Percentiles rank a stretch among this genome's conserved stretches.
Conservation (phyloP, 2,797 vertebrate species). For the Ambastaia sidthimunki region DNA sequence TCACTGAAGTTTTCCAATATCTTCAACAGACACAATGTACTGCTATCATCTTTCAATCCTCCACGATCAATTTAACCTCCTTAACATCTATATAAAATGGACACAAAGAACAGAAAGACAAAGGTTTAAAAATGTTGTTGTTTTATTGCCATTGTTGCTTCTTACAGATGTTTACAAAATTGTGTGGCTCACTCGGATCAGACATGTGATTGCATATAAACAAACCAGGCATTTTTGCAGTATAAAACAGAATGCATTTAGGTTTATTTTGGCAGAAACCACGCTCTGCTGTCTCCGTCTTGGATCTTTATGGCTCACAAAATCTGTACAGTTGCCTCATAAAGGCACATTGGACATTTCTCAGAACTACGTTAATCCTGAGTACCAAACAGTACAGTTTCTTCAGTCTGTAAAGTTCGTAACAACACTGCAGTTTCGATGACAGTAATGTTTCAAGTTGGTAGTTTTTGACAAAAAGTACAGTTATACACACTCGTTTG, state of each 20-base stretch:
- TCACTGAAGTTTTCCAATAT: slow-evolving; percentile 58
- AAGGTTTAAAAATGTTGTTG: slow-evolving; percentile 83
- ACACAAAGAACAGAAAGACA: slow-evolving; percentile 38
- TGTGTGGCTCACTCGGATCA: slow-evolving; percentile 66
- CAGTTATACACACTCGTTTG: slow-evolving; percentile 69
- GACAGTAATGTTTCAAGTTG: slow-evolving; percentile 80
- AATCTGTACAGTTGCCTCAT: slow-evolving; percentile 66
- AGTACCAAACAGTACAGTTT: slow-evolving; percentile 41
- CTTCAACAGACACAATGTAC: slow-evolving; percentile 51
- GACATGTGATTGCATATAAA: slow-evolving; percentile 62
- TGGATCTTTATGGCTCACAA: slow-evolving; percentile 61
- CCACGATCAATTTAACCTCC: slow-evolving; percentile 53
- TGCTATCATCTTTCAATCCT: slow-evolving; percentile 49
- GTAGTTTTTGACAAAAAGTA: slow-evolving; percentile 80
- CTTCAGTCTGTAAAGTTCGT: slow-evolving; percentile 54
- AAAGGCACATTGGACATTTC: slow-evolving; percentile 53
- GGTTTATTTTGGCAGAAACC: slow-evolving; percentile 55
- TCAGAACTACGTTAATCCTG: slow-evolving; percentile 40
- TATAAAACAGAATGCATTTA: slow-evolving; percentile 58
- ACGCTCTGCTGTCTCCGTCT: slow-evolving; percentile 59
- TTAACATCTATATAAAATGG: slow-evolving; percentile 34
- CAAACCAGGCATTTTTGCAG: slow-evolving; percentile 67
- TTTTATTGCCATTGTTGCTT: slow-evolving; percentile 89
- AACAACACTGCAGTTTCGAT: slow-evolving; percentile 54
- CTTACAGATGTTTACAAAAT: slow-evolving; percentile 79